These are phyloP conservation scores for Mythimna loreyi DNA, from an alignment of 2,888 invertebrate species.

Conservation along the genomic window DNA sequence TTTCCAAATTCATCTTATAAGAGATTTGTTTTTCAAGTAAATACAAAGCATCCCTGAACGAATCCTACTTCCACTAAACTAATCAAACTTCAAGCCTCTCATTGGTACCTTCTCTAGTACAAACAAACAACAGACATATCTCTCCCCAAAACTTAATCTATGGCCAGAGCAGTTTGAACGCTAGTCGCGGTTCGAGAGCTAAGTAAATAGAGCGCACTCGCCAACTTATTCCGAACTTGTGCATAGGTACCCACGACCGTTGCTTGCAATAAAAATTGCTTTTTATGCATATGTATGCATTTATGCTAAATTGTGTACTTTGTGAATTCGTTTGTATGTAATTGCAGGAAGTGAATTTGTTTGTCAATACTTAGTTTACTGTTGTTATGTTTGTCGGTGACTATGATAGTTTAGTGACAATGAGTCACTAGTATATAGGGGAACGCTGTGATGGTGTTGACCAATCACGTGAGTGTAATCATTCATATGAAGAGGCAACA, in stretches of 20 bases:
- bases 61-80: neutral
- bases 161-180: constrained; percentile 68
- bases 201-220: constrained; percentile 81
- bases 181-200: constrained; percentile 80
- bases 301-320: constrained; percentile 23
- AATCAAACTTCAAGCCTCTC: constrained; percentile 4
- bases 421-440: no score
- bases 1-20: no score
- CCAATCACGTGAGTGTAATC: no score
- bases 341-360: neutral
- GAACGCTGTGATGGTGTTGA: no score
- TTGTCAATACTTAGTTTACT: no score
- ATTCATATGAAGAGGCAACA: no score
- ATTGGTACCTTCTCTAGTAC: neutral
- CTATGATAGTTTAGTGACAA: no score
- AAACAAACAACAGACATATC: constrained; percentile 32
- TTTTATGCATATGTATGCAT: constrained; percentile 68
- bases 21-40: neutral
- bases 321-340: constrained; percentile 24
- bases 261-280: constrained; percentile 73
- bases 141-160: constrained; percentile 65
- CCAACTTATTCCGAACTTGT: constrained; percentile 81
- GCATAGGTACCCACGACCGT: constrained; percentile 66
- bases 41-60: neutral
- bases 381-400: no score